A percentile compares a stretch with the other conserved stretches of the same genome.
phyloP scores from a whole-genome alignment of 1,140 invertebrate species.

The Psilanteris sp. region DNA sequence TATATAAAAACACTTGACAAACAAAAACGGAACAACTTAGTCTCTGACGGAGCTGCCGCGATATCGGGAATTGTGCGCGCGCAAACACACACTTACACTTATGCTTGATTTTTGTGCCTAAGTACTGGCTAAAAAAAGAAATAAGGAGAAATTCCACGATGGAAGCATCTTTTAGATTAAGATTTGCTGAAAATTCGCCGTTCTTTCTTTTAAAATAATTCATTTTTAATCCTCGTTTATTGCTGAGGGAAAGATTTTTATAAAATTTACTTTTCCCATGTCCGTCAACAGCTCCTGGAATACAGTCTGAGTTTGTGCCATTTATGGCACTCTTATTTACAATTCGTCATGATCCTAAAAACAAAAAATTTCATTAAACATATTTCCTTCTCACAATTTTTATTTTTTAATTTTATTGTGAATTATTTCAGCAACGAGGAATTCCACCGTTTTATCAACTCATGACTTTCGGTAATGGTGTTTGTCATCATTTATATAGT shows the following conservation, averaged over 20 bases:
- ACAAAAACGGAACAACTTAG: slow-evolving; percentile 80
- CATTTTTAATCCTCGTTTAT: slow-evolving; percentile 2
- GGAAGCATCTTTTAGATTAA: slow-evolving; percentile 16
- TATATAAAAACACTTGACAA: slow-evolving; percentile 80
- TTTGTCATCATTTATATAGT: slow-evolving; percentile 71
- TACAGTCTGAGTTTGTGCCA: slow-evolving; percentile 75
- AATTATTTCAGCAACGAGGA: slow-evolving; percentile 72
- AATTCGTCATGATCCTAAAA: slow-evolving; percentile 84
- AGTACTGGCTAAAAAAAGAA: slow-evolving; percentile 26
- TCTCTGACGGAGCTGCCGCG: slow-evolving; percentile 72
- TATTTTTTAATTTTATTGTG: no score
- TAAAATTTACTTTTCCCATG: not conserved
- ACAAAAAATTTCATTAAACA: not conserved
- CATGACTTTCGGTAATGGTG: slow-evolving; percentile 73
- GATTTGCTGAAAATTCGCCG: slow-evolving; percentile 9
- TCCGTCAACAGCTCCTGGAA: slow-evolving; percentile 74
- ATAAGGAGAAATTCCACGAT: slow-evolving; percentile 24
- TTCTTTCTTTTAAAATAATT: slow-evolving; percentile 19
- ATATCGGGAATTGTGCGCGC: slow-evolving; percentile 21
- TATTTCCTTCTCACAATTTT: no score
- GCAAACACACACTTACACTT: slow-evolving; percentile 5
- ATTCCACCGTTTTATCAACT: slow-evolving; percentile 74
- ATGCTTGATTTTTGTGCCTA: slow-evolving; percentile 29
- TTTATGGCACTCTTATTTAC: slow-evolving; percentile 76
- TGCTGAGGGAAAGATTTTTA: slow-evolving; percentile 4